Percentiles rank a stretch among this genome's conserved stretches.
Conservation (phyloP, 2,113 vertebrate genomes). For the Microcebus griseorufus region DNA sequence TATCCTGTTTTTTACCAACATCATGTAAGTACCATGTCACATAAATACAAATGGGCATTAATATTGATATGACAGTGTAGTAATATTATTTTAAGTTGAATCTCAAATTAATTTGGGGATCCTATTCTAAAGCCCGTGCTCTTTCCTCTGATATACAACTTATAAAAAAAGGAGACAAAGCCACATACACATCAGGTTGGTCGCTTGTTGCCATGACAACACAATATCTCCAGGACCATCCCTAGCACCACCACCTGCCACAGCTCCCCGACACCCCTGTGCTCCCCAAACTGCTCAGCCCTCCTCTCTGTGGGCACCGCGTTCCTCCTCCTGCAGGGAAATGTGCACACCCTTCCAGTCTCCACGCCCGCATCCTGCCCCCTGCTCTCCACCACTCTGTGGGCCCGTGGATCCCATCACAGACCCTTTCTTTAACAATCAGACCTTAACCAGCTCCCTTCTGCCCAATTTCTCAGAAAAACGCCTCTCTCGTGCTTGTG, state of each 20-base stretch:
- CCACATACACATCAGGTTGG: background rate
- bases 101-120: background rate
- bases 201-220: background rate
- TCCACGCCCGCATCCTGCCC: background rate
- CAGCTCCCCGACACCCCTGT: fast-evolving
- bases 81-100: background rate
- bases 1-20: background rate
- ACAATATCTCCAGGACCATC: background rate
- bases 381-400: background rate
- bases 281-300: background rate
- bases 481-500: background rate
- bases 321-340: background rate
- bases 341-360: background rate
- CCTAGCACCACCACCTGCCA: background rate
- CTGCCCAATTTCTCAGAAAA: background rate
- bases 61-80: background rate
- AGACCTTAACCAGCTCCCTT: background rate
- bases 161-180: no score
- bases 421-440: background rate
- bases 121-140: background rate
- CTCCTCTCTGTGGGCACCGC: fast-evolving
- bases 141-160: background rate
- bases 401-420: background rate
- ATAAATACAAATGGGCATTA: background rate
- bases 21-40: background rate